A percentile compares a stretch with the other conserved stretches of the same genome.
These are phyloP conservation scores for Peromyscus eremicus DNA, from an alignment of 2,797 vertebrate species.

Conservation along the genomic window DNA sequence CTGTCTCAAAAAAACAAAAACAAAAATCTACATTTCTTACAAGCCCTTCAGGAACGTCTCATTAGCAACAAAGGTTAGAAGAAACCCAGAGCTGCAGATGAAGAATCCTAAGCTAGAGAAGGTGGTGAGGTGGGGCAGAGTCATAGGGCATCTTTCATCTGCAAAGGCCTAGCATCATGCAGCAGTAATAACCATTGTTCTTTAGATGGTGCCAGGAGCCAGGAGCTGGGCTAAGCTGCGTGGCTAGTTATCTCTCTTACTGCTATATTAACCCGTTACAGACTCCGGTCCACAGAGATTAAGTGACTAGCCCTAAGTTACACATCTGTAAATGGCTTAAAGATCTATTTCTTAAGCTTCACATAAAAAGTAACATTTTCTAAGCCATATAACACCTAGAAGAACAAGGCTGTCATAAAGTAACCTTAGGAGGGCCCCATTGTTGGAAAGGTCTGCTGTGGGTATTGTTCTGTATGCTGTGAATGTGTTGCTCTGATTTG, in stretches of 20 bases:
- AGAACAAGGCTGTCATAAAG: neutral
- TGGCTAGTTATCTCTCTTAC: fast-evolving
- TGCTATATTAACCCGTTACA: neutral
- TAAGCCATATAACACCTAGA: neutral
- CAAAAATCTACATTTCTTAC: neutral
- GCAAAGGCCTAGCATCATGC: neutral
- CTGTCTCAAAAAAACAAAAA: too few relatives aligned
- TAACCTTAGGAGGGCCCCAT: neutral
- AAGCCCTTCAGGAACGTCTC: neutral
- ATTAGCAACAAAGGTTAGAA: neutral
- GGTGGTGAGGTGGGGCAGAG: fast-evolving
- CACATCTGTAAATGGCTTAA: neutral
- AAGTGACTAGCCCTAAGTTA: neutral
- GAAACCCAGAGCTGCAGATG: too few relatives aligned
- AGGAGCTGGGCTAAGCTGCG: neutral
- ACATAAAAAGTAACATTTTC: neutral
- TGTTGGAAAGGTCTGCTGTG: neutral
- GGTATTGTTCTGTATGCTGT: too few relatives aligned
- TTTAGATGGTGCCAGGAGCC: fast-evolving
- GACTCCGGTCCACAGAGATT: neutral
- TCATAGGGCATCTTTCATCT: neutral
- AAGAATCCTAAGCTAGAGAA: neutral
- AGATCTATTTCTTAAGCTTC: neutral
- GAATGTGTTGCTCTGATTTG: too few relatives aligned
- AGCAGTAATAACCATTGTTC: neutral